phyloP scores from a whole-genome alignment of 2,797 vertebrate species.

The Petrocephalus sullivani region DNA sequence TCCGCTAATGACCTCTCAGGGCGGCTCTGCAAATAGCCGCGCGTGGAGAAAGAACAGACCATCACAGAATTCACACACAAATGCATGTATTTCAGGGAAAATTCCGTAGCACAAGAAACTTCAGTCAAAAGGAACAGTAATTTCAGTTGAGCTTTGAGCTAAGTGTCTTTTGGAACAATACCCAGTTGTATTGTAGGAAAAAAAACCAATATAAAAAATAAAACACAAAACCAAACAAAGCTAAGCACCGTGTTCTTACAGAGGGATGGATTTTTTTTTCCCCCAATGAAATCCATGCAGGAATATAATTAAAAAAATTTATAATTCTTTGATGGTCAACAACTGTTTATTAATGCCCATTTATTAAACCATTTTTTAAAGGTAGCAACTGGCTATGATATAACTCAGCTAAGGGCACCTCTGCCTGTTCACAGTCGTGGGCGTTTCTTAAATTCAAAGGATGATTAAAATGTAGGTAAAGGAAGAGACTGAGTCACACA shows the following conservation, averaged over 20 bases:
- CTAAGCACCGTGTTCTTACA: background rate
- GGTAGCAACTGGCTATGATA: background rate
- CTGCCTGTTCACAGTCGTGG: background rate
- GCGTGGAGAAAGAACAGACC: background rate
- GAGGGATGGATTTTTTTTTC: background rate
- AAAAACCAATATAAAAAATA: background rate
- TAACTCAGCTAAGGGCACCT: background rate
- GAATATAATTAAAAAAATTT: background rate
- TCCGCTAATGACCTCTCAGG: background rate
- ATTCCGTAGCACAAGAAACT: background rate
- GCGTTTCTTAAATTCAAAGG: background rate
- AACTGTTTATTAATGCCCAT: background rate
- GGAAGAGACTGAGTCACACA: conserved; percentile 5
- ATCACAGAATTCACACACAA: conserved; percentile 5
- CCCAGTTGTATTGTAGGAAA: no score
- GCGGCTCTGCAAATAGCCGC: background rate
- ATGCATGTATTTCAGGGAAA: background rate
- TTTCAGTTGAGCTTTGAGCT: background rate
- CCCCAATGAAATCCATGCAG: background rate
- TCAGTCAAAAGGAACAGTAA: background rate
- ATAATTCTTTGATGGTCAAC: background rate
- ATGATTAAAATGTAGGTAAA: background rate
- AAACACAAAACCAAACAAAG: background rate
- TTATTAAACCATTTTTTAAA: background rate
- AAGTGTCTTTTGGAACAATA: background rate